Evolutionary conservation across 2,888 invertebrate genomes (phyloP).

Genomic region (Tortrix viridana): DNA sequence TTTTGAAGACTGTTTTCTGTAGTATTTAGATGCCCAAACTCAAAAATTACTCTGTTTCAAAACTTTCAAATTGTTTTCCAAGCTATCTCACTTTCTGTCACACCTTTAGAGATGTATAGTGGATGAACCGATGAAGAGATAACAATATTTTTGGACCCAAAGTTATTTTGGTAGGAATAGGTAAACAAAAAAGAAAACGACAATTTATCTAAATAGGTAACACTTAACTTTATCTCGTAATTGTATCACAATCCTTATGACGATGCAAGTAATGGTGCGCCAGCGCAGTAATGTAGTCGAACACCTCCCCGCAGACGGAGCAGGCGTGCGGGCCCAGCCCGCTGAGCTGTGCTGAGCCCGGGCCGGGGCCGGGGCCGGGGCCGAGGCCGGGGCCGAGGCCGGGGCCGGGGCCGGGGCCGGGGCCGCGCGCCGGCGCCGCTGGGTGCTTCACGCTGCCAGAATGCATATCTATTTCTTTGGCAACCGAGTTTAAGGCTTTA

Average conservation of each 20-base stretch:
- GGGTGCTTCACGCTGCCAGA: slow-evolving; percentile 27
- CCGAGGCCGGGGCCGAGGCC: too few relatives aligned
- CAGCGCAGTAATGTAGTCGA: slow-evolving; percentile 61
- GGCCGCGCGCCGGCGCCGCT: slow-evolving; percentile 48
- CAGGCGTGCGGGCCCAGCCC: slow-evolving; percentile 56
- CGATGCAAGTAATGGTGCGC: slow-evolving; percentile 65
- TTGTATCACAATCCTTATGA: slow-evolving; percentile 59
- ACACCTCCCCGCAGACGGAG: slow-evolving; percentile 65
- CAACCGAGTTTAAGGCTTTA: slow-evolving; percentile 8
- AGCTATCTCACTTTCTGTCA: too few relatives aligned
- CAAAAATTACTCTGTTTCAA: too few relatives aligned
- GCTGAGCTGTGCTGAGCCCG: slow-evolving; percentile 48
- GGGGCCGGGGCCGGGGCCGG: too few relatives aligned
- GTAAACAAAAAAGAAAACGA: not conserved
- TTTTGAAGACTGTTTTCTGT: too few relatives aligned
- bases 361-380: too few relatives aligned
- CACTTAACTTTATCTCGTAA: slow-evolving; percentile 13
- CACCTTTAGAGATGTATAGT: too few relatives aligned
- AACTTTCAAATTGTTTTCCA: too few relatives aligned
- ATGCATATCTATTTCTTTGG: slow-evolving; percentile 24
- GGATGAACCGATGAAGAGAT: too few relatives aligned
- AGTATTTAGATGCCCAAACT: too few relatives aligned
- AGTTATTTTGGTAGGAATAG: too few relatives aligned
- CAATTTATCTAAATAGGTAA: not conserved
- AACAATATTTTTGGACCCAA: too few relatives aligned